phyloP scores from a whole-genome alignment of 2,888 invertebrate genomes.

The Halictus ligatus region DNA sequence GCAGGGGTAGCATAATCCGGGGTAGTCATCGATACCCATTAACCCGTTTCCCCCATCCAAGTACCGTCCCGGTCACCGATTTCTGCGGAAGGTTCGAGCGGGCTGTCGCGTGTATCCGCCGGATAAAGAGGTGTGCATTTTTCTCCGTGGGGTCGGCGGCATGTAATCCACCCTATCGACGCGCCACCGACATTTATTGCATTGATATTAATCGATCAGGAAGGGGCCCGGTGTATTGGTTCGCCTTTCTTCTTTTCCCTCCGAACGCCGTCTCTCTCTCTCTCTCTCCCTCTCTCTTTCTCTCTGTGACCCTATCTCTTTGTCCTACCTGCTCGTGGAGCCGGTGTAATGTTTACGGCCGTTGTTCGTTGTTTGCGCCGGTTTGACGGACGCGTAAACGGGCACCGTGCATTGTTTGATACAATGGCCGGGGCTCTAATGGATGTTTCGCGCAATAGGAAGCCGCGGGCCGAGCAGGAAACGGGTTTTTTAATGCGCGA shows the following conservation, averaged over 20 bases:
- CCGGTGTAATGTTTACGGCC: constrained; percentile 41
- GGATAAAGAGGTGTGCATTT: constrained; percentile 74
- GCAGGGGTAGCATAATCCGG: constrained; percentile 2
- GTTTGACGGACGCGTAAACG: constrained; percentile 46
- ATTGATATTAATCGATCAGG: constrained; percentile 83
- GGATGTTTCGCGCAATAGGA: constrained; percentile 54
- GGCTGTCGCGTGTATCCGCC: constrained; percentile 68
- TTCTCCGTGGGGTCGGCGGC: constrained; percentile 67
- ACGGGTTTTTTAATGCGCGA: constrained; percentile 39
- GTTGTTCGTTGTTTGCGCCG: constrained; percentile 45
- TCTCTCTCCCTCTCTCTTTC: background rate
- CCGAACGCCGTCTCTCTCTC: background rate
- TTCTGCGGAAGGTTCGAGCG: constrained; percentile 10
- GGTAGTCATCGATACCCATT: constrained; percentile 22
- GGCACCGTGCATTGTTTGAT: constrained; percentile 49
- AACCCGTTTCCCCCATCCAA: constrained; percentile 15
- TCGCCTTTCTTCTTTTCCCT: background rate
- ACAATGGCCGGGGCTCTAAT: constrained; percentile 52
- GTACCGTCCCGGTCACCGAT: constrained; percentile 20
- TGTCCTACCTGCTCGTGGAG: constrained; percentile 13
- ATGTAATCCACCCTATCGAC: constrained; percentile 60
- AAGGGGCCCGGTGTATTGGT: constrained; percentile 63
- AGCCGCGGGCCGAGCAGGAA: constrained; percentile 19
- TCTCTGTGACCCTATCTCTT: background rate
- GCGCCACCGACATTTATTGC: constrained; percentile 79